Evolutionary conservation across 2,888 invertebrate species (phyloP).

Genomic region (Platynereis dumerilii): DNA sequence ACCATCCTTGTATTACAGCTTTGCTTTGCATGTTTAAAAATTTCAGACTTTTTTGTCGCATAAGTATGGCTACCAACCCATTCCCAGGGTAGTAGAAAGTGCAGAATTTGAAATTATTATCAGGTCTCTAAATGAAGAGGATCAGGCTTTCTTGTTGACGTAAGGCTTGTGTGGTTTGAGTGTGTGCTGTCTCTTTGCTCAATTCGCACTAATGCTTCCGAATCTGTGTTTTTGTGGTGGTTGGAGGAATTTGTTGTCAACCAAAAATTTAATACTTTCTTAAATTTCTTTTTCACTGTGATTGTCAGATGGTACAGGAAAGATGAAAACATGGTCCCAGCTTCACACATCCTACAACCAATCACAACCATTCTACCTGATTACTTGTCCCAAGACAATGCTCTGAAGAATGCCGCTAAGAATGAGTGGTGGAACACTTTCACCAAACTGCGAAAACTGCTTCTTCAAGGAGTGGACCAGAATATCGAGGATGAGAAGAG

Average conservation of each 20-base stretch:
- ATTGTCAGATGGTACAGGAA: slow-evolving; percentile 73
- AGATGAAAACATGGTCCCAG: slow-evolving; percentile 77
- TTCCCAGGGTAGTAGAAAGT: slow-evolving; percentile 45
- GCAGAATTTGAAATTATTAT: slow-evolving; percentile 42
- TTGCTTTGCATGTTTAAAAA: too few relatives aligned
- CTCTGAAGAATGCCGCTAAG: slow-evolving; percentile 49
- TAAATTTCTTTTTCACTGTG: too few relatives aligned
- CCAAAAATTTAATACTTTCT: too few relatives aligned
- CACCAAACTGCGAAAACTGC: slow-evolving; percentile 72
- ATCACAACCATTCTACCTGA: slow-evolving; percentile 68
- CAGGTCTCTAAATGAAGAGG: slow-evolving; percentile 9
- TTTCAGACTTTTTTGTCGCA: slow-evolving; percentile 52
- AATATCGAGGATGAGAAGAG: slow-evolving; percentile 8
- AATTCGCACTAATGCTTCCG: slow-evolving; percentile 4
- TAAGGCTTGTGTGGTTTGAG: slow-evolving; percentile 2
- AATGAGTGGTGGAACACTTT: slow-evolving; percentile 70
- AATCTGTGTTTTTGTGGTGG: too few relatives aligned
- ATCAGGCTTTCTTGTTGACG: slow-evolving; percentile 20
- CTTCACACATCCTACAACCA: slow-evolving; percentile 77
- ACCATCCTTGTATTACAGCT: too few relatives aligned
- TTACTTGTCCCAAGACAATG: slow-evolving; percentile 62
- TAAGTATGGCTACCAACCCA: slow-evolving; percentile 53
- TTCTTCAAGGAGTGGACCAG: slow-evolving; percentile 68
- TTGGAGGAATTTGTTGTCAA: too few relatives aligned
- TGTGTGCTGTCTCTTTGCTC: not conserved